phyloP scores from a whole-genome alignment of 2,888 invertebrate genomes.

The Alviniconcha strummeri region DNA sequence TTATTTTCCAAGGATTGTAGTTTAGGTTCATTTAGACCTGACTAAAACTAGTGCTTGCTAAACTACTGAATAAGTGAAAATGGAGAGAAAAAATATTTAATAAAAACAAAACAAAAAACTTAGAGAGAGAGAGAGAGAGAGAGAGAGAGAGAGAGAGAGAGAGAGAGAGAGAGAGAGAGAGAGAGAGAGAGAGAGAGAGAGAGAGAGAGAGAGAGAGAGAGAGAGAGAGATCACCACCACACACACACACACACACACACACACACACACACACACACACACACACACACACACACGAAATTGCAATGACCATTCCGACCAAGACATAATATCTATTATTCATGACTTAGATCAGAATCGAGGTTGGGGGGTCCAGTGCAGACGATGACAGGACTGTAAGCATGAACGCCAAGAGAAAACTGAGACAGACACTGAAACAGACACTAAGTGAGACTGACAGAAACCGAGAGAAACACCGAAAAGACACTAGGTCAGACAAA shows the following conservation, averaged over 20 bases:
- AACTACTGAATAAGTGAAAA: no score
- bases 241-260: conserved; percentile 1
- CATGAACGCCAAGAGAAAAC: not conserved
- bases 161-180: not conserved
- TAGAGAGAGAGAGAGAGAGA: not conserved
- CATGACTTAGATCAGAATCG: not conserved
- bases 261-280: not conserved
- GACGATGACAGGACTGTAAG: not conserved
- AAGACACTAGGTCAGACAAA: not conserved
- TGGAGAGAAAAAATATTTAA: no score
- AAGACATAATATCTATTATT: not conserved
- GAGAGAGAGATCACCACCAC: not conserved
- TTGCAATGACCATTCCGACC: not conserved
- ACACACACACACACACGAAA: not conserved
- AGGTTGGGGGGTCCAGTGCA: not conserved
- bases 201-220: not conserved
- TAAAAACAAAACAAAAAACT: no score
- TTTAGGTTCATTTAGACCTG: no score
- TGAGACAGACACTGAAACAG: not conserved
- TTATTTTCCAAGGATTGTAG: no score
- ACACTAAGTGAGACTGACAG: not conserved
- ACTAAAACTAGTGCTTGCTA: no score
- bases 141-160: not conserved
- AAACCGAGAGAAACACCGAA: not conserved
- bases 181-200: not conserved